Percentiles rank a stretch among this genome's conserved stretches.
Conservation (phyloP, 2,113 vertebrate genomes). For the Phocoena phocoena region DNA sequence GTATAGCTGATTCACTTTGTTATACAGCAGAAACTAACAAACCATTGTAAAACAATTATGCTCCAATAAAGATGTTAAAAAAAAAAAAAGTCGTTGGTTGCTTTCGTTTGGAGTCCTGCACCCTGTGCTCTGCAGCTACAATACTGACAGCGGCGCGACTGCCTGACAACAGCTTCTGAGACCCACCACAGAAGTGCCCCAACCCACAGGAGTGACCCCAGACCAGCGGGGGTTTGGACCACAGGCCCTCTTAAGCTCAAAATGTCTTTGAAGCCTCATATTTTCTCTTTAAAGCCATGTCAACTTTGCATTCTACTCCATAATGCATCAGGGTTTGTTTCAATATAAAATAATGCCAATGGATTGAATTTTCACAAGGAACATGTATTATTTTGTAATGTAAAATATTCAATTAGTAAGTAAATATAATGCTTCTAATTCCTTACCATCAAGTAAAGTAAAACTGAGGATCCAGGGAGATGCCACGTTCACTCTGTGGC, state of each 20-base stretch:
- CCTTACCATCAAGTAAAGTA: conserved; percentile 14
- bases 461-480: conserved; percentile 41
- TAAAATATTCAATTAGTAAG: conserved; percentile 66
- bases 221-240: background rate
- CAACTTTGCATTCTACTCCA: conserved; percentile 11
- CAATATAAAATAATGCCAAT: conserved; percentile 55
- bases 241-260: background rate
- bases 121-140: background rate
- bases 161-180: background rate
- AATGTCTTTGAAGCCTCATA: background rate
- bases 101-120: background rate
- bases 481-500: background rate
- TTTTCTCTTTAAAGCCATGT: conserved; percentile 3
- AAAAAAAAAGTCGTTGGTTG: background rate
- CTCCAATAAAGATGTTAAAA: no score
- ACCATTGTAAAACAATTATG: no score
- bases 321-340: conserved; percentile 48
- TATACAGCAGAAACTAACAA: no score
- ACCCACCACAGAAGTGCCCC: background rate
- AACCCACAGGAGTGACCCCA: background rate
- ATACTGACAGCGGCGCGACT: rapidly evolving
- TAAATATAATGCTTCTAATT: conserved; percentile 50
- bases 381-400: conserved; percentile 53
- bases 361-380: conserved; percentile 67
- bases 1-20: no score